Evolutionary conservation across 2,113 vertebrate genomes (phyloP), one percentile per base, ranked within the genome.

Genomic region (Zootoca vivipara): DNA sequence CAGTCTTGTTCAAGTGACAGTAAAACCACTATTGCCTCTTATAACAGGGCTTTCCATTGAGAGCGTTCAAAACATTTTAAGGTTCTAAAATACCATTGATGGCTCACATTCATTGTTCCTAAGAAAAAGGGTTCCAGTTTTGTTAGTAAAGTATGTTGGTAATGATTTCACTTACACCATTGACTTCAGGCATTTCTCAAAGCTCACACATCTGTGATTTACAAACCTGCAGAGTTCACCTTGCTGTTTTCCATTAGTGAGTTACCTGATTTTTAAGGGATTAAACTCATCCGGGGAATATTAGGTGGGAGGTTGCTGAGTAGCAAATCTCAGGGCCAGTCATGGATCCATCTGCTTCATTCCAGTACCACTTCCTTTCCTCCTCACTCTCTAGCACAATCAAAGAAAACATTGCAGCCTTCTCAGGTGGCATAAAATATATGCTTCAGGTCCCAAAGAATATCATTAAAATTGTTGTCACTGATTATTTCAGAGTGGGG

Each of bases 41-140:
- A 10, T 40, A 64, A 72, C 33, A 80, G 18, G 35, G n/a, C 56
- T 42, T 46, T 70, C 67, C 15, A 62, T 85, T 73, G 78, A n/a
- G 86, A 92, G 82, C 33, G 82, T 81, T 90, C 22, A 40, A 8
- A 83, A 35, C 4, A 69, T 87, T 52, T 65, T 86, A 30, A 67
- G 28, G 67, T 62, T 58, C 28, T 85, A 3, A 83, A 30, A 83
- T 74, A n/a, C 0, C 64, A 28, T 1, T 18, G 35, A 20, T 77
- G 82, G 42, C 56, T 83, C 38, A 33, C 8, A 18, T 20, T 35
- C 10, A 22, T 78, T 78, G 35, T 79, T 64, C 28, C 42, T n/a
- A 52, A 33, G 40, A 78, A 56, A 58, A 5, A 33, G 38, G 73
- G 35, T 78, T 69, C 64, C n/a, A n/a, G 3, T 77, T 42, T 46